Conservation (phyloP, 2,113 vertebrate species). For the Motacilla alba region DNA sequence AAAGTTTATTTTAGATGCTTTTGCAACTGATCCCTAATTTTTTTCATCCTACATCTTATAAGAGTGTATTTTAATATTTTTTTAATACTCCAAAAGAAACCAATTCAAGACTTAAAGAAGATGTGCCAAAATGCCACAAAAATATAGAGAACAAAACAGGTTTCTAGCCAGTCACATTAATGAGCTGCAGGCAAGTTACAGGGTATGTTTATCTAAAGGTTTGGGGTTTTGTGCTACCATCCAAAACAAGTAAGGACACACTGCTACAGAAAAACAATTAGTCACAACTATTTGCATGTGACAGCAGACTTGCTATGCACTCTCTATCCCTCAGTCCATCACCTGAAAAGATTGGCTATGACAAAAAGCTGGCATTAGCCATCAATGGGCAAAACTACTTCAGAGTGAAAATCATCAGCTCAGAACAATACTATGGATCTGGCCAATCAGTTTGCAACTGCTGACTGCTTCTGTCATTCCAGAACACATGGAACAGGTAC, state of each 20-base stretch:
- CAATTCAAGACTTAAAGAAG: background rate
- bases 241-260: background rate
- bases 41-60: background rate
- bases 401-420: background rate
- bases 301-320: background rate
- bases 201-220: background rate
- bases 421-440: background rate
- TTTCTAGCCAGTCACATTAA: background rate
- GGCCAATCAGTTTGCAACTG: background rate
- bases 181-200: background rate
- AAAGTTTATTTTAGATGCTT: background rate
- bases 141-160: background rate
- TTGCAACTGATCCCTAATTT: background rate
- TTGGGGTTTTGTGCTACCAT: background rate
- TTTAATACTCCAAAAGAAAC: background rate
- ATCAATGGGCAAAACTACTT: background rate
- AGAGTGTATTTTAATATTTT: background rate
- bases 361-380: background rate
- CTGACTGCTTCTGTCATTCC: background rate
- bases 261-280: background rate
- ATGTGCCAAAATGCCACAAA: background rate
- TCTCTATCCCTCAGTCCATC: background rate
- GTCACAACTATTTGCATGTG: background rate
- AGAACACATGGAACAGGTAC: background rate
- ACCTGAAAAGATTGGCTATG: background rate